These are phyloP conservation scores for Myiozetetes cayanensis DNA, from an alignment of 2,113 vertebrate species.

Conservation along the genomic window DNA sequence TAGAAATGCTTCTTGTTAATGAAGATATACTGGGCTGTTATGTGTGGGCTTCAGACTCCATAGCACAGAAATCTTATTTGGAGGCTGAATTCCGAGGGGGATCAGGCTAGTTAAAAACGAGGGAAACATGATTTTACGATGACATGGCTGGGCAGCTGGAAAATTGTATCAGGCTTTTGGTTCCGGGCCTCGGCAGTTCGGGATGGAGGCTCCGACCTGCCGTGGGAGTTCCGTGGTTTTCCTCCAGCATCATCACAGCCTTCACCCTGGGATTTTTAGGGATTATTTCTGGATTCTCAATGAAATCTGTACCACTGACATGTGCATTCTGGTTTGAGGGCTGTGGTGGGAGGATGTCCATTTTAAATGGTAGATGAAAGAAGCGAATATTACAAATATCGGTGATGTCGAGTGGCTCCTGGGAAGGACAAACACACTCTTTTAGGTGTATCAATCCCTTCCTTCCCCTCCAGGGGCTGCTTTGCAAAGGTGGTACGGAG, in stretches of 20 bases:
- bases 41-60: constrained; percentile 79
- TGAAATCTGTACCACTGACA: not conserved
- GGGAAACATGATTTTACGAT: constrained; percentile 71
- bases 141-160: constrained; percentile 71
- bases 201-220: not conserved
- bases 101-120: constrained; percentile 69
- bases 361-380: not conserved
- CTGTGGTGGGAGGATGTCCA: not conserved
- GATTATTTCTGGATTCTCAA: not conserved
- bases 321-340: not conserved
- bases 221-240: not conserved
- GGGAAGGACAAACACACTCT: not conserved
- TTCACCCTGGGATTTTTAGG: not conserved
- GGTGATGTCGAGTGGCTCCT: not conserved
- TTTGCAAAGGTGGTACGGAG: not conserved
- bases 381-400: not conserved
- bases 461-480: not conserved
- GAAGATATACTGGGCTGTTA: constrained; percentile 88
- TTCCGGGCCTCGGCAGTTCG: constrained; percentile 61
- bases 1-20: constrained; percentile 94
- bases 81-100: constrained; percentile 74
- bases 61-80: constrained; percentile 82
- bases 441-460: not conserved
- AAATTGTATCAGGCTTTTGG: constrained; percentile 71
- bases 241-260: not conserved